phyloP scores from a whole-genome alignment of 2,113 vertebrate species.

The Isichthys henryi region DNA sequence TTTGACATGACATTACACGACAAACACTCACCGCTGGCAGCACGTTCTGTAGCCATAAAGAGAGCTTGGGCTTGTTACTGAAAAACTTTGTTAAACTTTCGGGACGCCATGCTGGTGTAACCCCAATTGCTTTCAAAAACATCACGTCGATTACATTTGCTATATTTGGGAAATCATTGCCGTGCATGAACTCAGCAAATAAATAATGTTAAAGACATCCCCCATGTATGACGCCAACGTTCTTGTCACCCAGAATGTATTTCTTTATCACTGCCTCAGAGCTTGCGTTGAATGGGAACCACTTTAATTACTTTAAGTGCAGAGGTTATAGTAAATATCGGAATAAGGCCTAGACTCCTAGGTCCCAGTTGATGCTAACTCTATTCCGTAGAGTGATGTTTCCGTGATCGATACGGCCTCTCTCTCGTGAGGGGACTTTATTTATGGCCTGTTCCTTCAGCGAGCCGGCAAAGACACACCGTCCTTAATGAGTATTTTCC shows the following conservation, averaged over 20 bases:
- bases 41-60: not conserved
- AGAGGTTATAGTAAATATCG: not conserved
- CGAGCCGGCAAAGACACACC: slow-evolving; percentile 22
- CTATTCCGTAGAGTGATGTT: slow-evolving; percentile 42
- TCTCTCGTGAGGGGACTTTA: slow-evolving; percentile 28
- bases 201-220: not conserved
- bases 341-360: slow-evolving; percentile 14
- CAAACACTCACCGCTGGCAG: not conserved
- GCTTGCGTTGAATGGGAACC: not conserved
- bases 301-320: slow-evolving; percentile 14
- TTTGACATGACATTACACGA: not conserved
- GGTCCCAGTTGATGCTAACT: slow-evolving; percentile 35
- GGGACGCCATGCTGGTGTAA: not conserved
- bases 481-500: slow-evolving; percentile 12
- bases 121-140: not conserved
- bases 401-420: slow-evolving; percentile 47
- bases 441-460: slow-evolving; percentile 36
- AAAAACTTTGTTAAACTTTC: not conserved
- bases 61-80: not conserved
- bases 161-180: not conserved
- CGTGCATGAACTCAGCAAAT: not conserved
- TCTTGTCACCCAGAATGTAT: not conserved
- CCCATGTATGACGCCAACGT: not conserved
- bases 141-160: not conserved
- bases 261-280: not conserved